These are phyloP conservation scores for Andrena flavipes DNA, from an alignment of 2,888 invertebrate species.

Conservation along the genomic window DNA sequence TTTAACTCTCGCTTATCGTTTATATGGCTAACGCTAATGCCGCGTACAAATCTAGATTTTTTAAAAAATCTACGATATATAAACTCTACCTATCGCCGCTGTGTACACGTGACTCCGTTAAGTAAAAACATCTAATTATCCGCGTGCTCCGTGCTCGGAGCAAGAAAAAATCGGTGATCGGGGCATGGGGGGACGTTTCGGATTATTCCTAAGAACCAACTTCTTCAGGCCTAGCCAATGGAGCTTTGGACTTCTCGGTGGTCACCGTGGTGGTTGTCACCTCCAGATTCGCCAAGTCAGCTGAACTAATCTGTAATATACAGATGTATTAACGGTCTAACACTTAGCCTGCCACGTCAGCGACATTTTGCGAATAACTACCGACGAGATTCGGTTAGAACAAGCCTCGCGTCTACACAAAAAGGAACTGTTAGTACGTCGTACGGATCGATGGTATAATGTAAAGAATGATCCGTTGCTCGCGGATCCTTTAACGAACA, in stretches of 20 bases:
- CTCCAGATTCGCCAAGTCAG: constrained; percentile 82
- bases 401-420: constrained; percentile 41
- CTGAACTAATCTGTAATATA: constrained; percentile 81
- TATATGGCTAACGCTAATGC: constrained; percentile 67
- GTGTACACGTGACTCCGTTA: constrained; percentile 74
- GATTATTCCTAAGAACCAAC: constrained; percentile 79
- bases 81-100: constrained; percentile 78
- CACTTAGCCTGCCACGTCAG: not conserved
- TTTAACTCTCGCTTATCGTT: constrained; percentile 46
- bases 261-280: constrained; percentile 82
- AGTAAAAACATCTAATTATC: constrained; percentile 63
- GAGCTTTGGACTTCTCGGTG: constrained; percentile 82
- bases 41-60: constrained; percentile 80
- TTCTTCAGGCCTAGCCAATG: constrained; percentile 82
- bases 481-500: constrained; percentile 1
- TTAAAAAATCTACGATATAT: constrained; percentile 78
- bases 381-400: constrained; percentile 24
- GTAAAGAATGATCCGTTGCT: not conserved
- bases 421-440: constrained; percentile 34
- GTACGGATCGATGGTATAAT: not conserved
- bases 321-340: not conserved
- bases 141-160: constrained; percentile 47
- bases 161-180: constrained; percentile 52
- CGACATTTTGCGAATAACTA: constrained; percentile 21
- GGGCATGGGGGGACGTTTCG: constrained; percentile 44